A percentile compares a stretch with the other conserved stretches of the same genome.
phyloP scores from a whole-genome alignment of 2,797 vertebrate species.

The Brachyalestes nurse region DNA sequence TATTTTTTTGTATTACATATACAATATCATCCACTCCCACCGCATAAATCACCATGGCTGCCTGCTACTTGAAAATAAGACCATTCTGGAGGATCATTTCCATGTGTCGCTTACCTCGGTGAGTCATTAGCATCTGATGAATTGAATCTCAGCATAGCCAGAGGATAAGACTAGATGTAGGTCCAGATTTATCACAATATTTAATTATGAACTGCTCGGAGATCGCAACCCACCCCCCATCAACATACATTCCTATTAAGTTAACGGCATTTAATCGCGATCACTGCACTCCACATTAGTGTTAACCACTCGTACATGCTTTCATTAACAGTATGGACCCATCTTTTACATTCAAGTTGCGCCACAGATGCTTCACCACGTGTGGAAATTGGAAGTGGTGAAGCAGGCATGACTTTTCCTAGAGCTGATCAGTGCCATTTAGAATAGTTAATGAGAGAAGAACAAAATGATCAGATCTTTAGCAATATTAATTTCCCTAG shows the following conservation, averaged over 20 bases:
- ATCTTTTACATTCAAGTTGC: slow-evolving; percentile 24
- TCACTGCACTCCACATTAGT: too few relatives aligned
- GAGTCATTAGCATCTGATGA: slow-evolving; percentile 40
- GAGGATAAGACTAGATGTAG: slow-evolving; percentile 30
- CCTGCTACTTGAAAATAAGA: slow-evolving; percentile 16
- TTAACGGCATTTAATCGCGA: slow-evolving; percentile 41
- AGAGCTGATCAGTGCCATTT: slow-evolving; percentile 33
- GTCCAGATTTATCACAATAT: slow-evolving; percentile 40
- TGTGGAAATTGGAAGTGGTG: slow-evolving; percentile 13
- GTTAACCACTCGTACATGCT: slow-evolving; percentile 33
- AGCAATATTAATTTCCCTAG: slow-evolving; percentile 31
- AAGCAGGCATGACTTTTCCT: slow-evolving; percentile 18
- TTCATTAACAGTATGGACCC: slow-evolving; percentile 24
- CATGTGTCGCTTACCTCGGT: slow-evolving; percentile 19
- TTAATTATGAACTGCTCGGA: slow-evolving; percentile 43
- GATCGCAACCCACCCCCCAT: background rate
- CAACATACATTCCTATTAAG: slow-evolving; percentile 26
- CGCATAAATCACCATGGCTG: slow-evolving; percentile 14
- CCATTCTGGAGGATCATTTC: slow-evolving; percentile 20
- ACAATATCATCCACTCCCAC: background rate
- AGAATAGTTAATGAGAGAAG: slow-evolving; percentile 33
- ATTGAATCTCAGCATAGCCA: slow-evolving; percentile 38
- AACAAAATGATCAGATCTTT: slow-evolving; percentile 36
- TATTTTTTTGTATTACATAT: slow-evolving; percentile 26
- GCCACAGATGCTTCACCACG: slow-evolving; percentile 18